Base-by-base conservation (phyloP, 1,140 invertebrate genomes). In the Brachystomella parvula region DNA sequence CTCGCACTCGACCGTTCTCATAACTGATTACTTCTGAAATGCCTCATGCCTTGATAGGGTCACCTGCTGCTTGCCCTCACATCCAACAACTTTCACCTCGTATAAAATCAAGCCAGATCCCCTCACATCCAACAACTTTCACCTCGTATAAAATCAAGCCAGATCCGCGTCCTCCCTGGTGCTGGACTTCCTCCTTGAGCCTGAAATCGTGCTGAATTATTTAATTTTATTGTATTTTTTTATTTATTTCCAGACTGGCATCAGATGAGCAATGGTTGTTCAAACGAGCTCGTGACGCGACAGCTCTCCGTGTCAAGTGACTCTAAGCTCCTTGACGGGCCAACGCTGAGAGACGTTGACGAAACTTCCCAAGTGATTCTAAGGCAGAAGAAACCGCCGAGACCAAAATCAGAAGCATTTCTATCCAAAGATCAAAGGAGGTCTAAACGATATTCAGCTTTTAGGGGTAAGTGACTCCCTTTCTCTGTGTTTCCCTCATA, bases 271-370 rank as follows among this genome's bases (percentile, higher is more conserved):
- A 86, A 76, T 82, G 62, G 70, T 57, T 66, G 68, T 6, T 84
- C 87, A 75, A 89, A 89, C 74, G 86, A 88, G 73, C 85, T 88
- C 73, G 89, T 93, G 66, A 86, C 89, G 75, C 82, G 90, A 73
- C 90, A 93, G 78, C 82, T 92, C 72, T 92, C 89, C 26, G 90
- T 93, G 69, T 92, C 89, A 60, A 91, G 89, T 72, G 90, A 93
- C 82, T 92, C 89, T 63, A 92, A 93, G 77, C 82, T 93, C 58
- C 79, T 93, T 69, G 90, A 93, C 77, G 88, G 88, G 69, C 87
- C 89, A 76, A 61, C 62, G 26, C 58, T 56, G 21, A 32, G 49
- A 33, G 67, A 64, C 61, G 44, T 49, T 70, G 90, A 92, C 79
- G 73, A 74, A 70, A 62, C 53, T 47, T 86, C 89, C 64, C 82